Evolutionary conservation across 2,113 vertebrate species (phyloP).

Genomic region (Oxyura jamaicensis): DNA sequence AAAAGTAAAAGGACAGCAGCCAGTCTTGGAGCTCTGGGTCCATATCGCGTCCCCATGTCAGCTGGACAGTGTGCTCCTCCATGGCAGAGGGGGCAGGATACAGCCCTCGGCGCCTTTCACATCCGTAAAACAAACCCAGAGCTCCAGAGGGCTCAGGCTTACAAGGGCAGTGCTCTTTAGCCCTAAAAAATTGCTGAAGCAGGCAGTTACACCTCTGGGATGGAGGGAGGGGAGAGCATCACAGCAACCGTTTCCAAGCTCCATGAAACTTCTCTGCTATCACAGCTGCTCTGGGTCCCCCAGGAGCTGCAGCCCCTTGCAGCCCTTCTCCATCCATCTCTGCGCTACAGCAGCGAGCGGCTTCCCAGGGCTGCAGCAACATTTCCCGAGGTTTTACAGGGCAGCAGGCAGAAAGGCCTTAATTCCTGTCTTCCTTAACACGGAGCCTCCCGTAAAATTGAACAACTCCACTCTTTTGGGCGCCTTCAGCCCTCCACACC

Average conservation of each 20-base stretch:
- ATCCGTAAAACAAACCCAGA: neutral
- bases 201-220: neutral
- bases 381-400: neutral
- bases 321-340: neutral
- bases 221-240: neutral
- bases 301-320: neutral
- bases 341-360: neutral
- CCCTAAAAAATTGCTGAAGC: neutral
- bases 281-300: neutral
- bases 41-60: neutral
- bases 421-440: too few species aligned
- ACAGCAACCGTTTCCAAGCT: conserved; percentile 5
- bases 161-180: neutral
- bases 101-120: rapidly evolving
- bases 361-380: neutral
- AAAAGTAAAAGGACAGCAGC: neutral
- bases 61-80: rapidly evolving
- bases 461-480: too few species aligned
- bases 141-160: neutral
- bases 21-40: neutral
- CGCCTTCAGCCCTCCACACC: too few species aligned
- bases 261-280: neutral
- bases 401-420: too few species aligned
- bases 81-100: rapidly evolving
- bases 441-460: too few species aligned